These are phyloP conservation scores for Luscinia megarhynchos DNA, from an alignment of 2,797 vertebrate genomes.

Conservation along the genomic window DNA sequence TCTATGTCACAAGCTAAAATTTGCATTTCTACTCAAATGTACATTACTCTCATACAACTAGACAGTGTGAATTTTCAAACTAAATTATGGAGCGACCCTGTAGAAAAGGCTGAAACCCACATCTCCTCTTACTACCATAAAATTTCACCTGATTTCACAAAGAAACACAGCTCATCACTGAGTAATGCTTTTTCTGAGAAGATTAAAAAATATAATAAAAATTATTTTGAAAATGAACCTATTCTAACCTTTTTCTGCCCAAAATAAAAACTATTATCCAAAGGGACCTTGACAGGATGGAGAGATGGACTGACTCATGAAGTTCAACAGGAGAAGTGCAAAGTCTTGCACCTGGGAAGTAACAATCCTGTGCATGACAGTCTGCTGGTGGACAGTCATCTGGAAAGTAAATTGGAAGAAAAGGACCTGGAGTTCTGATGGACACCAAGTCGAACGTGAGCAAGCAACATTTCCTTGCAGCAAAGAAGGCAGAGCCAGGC, in stretches of 20 bases:
- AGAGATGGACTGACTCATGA: background rate
- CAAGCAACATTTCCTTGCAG: background rate
- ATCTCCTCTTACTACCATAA: background rate
- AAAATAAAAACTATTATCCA: background rate
- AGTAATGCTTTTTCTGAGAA: background rate
- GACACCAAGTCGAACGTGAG: background rate
- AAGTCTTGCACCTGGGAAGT: background rate
- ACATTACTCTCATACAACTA: background rate
- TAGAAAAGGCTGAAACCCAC: background rate
- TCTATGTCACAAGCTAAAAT: background rate
- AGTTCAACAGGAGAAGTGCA: background rate
- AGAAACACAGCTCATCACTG: background rate
- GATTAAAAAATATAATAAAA: background rate
- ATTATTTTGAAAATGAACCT: background rate
- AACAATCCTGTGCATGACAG: background rate
- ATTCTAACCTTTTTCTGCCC: background rate
- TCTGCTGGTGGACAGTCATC: background rate
- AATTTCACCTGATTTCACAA: background rate
- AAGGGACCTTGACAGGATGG: background rate
- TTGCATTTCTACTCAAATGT: background rate
- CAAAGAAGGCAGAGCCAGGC: background rate
- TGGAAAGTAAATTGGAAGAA: background rate
- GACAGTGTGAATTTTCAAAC: background rate
- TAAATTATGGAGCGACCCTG: background rate
- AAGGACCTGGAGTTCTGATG: background rate